A percentile compares a stretch with the other conserved stretches of the same genome.
Conservation (phyloP, 37 sponge, comb jelly and placozoan genomes). For the Spongilla lacustris region DNA sequence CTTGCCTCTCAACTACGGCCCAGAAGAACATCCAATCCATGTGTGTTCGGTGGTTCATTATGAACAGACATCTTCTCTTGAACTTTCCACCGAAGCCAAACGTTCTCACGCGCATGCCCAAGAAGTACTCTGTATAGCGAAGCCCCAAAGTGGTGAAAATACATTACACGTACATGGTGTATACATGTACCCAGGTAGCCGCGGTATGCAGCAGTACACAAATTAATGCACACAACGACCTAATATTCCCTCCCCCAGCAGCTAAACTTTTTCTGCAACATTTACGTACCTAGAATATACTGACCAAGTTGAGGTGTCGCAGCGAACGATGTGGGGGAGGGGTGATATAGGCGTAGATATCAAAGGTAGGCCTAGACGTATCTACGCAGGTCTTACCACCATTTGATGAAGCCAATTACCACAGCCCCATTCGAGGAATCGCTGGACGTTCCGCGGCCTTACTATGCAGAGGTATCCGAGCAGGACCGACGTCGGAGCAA, state of each 20-base stretch:
- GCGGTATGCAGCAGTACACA: too few relatives aligned
- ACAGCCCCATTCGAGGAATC: conserved; percentile 15
- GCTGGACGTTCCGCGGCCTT: neutral
- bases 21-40: conserved; percentile 89
- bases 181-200: too few relatives aligned
- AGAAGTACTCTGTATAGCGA: conserved; percentile 34
- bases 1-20: conserved; percentile 60
- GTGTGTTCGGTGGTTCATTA: conserved; percentile 86
- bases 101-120: conserved; percentile 48
- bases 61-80: conserved; percentile 46
- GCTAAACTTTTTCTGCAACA: too few relatives aligned
- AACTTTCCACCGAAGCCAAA: conserved; percentile 63
- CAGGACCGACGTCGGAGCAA: neutral
- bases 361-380: neutral
- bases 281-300: too few relatives aligned
- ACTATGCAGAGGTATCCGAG: neutral
- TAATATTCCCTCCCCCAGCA: too few relatives aligned
- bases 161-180: neutral
- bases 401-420: conserved; percentile 5
- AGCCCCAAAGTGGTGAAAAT: too few relatives aligned
- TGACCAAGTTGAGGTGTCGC: neutral
- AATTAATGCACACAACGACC: too few relatives aligned
- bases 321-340: neutral
- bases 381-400: neutral
- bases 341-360: neutral